Conservation (phyloP, 1,140 invertebrate species). For the Pseudoatta argentina region DNA sequence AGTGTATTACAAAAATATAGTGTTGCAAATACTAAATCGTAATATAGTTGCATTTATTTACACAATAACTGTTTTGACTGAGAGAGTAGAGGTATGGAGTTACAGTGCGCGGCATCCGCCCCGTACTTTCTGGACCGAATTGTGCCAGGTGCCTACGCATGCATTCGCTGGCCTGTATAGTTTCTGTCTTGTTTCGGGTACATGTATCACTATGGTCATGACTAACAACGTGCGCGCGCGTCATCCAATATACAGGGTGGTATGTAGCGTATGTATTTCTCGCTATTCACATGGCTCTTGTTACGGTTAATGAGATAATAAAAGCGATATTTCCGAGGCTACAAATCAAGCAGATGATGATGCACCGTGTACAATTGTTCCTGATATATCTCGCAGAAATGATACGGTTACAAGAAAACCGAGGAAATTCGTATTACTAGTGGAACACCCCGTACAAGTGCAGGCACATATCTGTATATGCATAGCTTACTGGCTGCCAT, state of each 20-base stretch:
- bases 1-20: not conserved
- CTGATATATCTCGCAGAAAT: not conserved
- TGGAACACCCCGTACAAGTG: constrained; percentile 29
- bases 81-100: not conserved
- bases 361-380: not conserved
- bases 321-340: not conserved
- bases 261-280: not conserved
- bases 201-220: constrained; percentile 35
- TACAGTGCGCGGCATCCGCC: constrained; percentile 2
- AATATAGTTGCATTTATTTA: constrained; percentile 32
- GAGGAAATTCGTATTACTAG: not conserved
- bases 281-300: not conserved
- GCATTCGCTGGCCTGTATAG: constrained; percentile 42
- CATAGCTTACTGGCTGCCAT: constrained; percentile 58
- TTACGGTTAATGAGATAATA: not conserved
- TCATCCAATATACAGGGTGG: constrained; percentile 49
- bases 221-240: constrained; percentile 13
- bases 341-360: not conserved
- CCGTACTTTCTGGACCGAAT: constrained; percentile 41
- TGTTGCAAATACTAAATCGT: constrained; percentile 11
- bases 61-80: constrained; percentile 54
- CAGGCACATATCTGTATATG: constrained; percentile 16
- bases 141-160: constrained; percentile 50
- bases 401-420: constrained; percentile 9
- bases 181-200: constrained; percentile 49